Conservation (phyloP, 1,140 invertebrate genomes). For the Caenorhabditis inopinata region DNA sequence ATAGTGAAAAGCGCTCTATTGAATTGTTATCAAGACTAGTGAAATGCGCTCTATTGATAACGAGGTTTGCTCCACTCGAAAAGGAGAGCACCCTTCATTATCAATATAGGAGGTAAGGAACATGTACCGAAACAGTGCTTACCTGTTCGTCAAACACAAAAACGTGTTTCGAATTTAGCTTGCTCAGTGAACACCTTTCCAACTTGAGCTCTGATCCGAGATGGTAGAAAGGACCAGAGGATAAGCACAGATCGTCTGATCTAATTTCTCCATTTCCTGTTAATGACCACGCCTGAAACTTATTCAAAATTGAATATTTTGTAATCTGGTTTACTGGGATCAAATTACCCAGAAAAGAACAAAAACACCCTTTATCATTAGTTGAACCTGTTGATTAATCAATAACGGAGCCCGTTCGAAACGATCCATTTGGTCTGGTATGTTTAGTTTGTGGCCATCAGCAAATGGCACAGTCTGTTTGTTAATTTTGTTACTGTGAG, state of each 20-base stretch:
- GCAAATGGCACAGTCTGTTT: not conserved
- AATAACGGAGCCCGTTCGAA: not conserved
- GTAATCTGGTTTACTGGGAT: not conserved
- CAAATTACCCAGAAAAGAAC: not conserved
- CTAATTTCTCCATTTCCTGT: slow-evolving; percentile 44
- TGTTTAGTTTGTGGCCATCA: not conserved
- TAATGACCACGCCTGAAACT: slow-evolving; percentile 40
- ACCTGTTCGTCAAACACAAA: slow-evolving; percentile 20
- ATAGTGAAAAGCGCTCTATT: too few species aligned
- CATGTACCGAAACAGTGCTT: too few species aligned
- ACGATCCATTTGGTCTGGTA: not conserved
- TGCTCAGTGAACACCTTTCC: slow-evolving; percentile 41
- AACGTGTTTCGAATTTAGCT: slow-evolving; percentile 41
- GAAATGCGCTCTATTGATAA: too few species aligned
- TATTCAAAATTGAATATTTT: not conserved
- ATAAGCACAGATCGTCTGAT: slow-evolving; percentile 47
- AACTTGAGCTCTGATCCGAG: slow-evolving; percentile 38
- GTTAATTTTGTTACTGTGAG: not conserved
- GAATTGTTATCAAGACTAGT: too few species aligned
- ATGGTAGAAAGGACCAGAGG: slow-evolving; percentile 29
- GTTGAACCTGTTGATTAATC: not conserved
- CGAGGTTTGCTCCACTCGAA: too few species aligned
- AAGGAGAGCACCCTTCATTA: too few species aligned
- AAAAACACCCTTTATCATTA: not conserved
- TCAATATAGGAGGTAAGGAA: too few species aligned